Percentiles rank a stretch among this genome's conserved stretches.
Conservation (phyloP, 2,888 invertebrate genomes). For the Norana najaformis region DNA sequence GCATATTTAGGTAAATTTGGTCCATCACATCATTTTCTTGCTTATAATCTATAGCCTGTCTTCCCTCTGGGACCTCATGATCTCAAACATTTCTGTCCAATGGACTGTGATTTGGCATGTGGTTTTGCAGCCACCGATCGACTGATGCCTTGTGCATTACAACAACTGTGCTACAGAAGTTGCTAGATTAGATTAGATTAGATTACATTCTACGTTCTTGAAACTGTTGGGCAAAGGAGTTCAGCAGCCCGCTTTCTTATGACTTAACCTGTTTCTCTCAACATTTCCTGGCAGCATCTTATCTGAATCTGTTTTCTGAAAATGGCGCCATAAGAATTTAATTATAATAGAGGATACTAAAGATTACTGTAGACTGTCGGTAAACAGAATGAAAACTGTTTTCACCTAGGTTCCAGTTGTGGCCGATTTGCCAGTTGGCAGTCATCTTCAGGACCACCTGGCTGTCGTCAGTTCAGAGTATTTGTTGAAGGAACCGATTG, state of each 20-base stretch:
- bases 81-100: no score
- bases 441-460: slow-evolving; percentile 55
- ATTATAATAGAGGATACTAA: not conserved
- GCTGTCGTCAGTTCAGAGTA: slow-evolving; percentile 37
- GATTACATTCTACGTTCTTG: not conserved
- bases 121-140: not conserved
- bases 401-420: slow-evolving; percentile 51
- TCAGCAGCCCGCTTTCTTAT: not conserved
- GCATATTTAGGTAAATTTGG: no score
- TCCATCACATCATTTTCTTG: no score
- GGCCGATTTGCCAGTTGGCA: slow-evolving; percentile 55
- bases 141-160: not conserved
- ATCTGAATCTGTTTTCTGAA: not conserved
- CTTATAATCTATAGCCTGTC: no score
- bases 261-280: not conserved
- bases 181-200: not conserved
- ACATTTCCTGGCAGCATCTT: not conserved
- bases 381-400: not conserved
- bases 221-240: not conserved
- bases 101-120: no score
- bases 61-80: no score
- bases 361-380: not conserved
- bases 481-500: slow-evolving; percentile 32
- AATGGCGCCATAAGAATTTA: not conserved
- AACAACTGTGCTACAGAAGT: no score